Base-by-base conservation (phyloP, 2,888 invertebrate genomes). In the Arctia plantaginis region DNA sequence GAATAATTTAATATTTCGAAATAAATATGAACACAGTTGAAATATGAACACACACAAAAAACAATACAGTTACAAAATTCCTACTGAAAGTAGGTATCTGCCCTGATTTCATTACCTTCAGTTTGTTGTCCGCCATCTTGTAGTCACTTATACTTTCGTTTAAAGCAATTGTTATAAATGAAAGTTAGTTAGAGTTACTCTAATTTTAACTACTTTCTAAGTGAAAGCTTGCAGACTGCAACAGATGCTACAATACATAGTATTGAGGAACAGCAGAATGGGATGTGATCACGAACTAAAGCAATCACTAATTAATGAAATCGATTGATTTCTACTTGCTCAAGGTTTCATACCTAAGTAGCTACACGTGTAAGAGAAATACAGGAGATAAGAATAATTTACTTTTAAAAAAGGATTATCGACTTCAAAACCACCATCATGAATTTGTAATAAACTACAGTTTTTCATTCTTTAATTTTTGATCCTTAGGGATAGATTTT, bases 121-220 rank as follows among this genome's bases (percentile, higher is more conserved):
- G 15, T 62, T 65, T 66, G 23, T 23, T 51, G 59, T 72, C 44
- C n/a, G 44, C 47, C 41, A 33, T 72, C 41, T 67, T 69, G 33
- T 51, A 39, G 65, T 41, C 72, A 79, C 75, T 79, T 79, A 65
- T 76, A 75, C 78, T 81, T 78, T 82, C 75, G 62, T 77, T 82
- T 65, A 66, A 64, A 59, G 35, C 47, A 18, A 39, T 35, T 39
- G 27, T 39, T n/a, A n/a, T 69, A 27, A 69, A 35, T 33, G 69
- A 39, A 59, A 59, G 69, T 59, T 55, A 39, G 55, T 69, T 39
- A 71, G 67, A 73, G 71, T 74, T 79, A 79, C 74, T 77, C 76
- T 73, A 73, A 72, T 80, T 82, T 76, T 72, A 72, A 71, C 55
- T 39, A 73, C 85, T 83, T 82, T 84, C 85, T 80, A 82, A 84